Conservation (phyloP, 2,888 invertebrate genomes). For the Dugesia japonica region DNA sequence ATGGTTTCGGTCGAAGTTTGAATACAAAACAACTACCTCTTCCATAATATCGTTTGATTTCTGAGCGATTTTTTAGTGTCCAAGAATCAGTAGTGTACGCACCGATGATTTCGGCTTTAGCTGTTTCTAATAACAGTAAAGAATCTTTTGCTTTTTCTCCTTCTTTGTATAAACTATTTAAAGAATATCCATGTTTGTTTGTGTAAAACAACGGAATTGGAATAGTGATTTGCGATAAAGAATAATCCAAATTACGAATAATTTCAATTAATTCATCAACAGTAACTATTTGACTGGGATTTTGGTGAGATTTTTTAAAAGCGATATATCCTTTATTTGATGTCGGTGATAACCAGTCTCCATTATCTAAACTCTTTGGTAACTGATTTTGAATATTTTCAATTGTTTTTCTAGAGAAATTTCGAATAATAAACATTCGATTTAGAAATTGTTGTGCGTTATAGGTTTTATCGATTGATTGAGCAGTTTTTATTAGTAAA, state of each 20-base stretch:
- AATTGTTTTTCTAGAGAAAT: background rate
- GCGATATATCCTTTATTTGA: background rate
- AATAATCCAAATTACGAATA: background rate
- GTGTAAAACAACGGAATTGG: constrained; percentile 1
- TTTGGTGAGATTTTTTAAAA: background rate
- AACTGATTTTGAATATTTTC: background rate
- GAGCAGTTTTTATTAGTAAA: background rate
- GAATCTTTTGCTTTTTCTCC: background rate
- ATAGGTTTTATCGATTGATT: background rate
- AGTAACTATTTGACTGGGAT: constrained; percentile 4
- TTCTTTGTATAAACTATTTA: background rate
- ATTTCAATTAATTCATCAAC: background rate
- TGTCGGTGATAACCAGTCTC: background rate
- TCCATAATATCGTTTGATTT: background rate
- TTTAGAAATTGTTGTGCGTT: constrained; percentile 16
- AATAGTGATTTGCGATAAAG: background rate
- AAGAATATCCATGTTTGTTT: background rate
- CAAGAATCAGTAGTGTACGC: constrained; percentile 27
- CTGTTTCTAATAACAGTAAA: background rate
- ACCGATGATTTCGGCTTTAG: constrained; percentile 22
- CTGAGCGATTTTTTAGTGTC: background rate
- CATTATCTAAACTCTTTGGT: background rate
- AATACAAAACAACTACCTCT: constrained; percentile 23
- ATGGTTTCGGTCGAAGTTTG: constrained; percentile 20
- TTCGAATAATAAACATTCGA: constrained; percentile 24